These are phyloP conservation scores for Axis porcinus DNA, from an alignment of 2,113 vertebrate species.

Conservation along the genomic window DNA sequence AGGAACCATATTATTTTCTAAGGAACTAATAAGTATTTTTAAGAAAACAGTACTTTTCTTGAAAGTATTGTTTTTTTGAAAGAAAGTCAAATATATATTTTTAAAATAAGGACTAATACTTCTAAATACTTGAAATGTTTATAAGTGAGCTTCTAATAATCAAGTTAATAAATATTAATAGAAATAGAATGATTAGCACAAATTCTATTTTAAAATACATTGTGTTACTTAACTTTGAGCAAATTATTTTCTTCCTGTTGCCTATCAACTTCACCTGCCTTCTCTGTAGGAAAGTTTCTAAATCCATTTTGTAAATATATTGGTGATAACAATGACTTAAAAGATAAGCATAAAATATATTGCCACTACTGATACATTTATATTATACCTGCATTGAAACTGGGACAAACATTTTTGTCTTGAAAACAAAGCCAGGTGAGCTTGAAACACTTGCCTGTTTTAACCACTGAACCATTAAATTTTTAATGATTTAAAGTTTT, in stretches of 20 bases:
- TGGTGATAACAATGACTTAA: slow-evolving; percentile 29
- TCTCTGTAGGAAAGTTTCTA: slow-evolving; percentile 55
- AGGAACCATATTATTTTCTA: background rate
- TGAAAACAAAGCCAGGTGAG: slow-evolving; percentile 56
- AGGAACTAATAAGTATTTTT: background rate
- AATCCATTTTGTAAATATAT: slow-evolving; percentile 46
- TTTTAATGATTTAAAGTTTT: slow-evolving; percentile 46
- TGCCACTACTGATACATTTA: slow-evolving; percentile 19
- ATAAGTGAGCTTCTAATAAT: background rate
- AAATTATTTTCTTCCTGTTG: slow-evolving; percentile 1
- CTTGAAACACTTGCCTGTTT: slow-evolving; percentile 29
- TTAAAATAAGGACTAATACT: background rate
- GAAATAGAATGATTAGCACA: background rate
- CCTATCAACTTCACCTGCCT: slow-evolving; percentile 4
- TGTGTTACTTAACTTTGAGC: background rate
- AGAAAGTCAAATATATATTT: background rate
- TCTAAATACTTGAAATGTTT: background rate
- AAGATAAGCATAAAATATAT: background rate
- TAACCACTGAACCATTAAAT: slow-evolving; percentile 43
- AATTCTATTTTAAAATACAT: background rate
- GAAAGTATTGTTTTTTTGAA: too few species aligned
- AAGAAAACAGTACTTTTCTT: background rate
- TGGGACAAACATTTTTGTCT: background rate
- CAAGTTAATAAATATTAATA: background rate
- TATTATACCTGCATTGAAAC: background rate